Evolutionary conservation across 2,888 invertebrate genomes (phyloP), one percentile per base, ranked within the genome.

Genomic region (Lamellibrachia columna): DNA sequence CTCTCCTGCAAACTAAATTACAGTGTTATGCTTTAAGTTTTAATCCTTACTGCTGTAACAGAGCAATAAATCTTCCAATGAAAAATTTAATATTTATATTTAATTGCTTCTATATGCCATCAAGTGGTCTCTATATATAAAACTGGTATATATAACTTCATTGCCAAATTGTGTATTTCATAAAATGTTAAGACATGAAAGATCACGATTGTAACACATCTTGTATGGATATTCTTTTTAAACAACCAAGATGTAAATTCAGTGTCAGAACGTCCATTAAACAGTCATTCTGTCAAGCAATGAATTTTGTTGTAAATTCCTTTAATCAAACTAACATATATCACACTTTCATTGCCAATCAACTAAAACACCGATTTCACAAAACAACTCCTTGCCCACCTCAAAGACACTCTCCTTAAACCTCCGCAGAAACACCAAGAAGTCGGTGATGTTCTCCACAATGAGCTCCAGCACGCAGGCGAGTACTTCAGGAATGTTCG

Each of bases 391-490:
- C 4, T 75, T 15, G 52, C 93, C 93, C 94, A 96, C 96, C 95
- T 96, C 95, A 94, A 94, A 96, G 93, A 95, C 94, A n/a, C 94
- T 93, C 93, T 96, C 96, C 92, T 96, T 96, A 93, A 96, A 96
- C 60, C 96, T 94, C 91, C 96, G 95, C 15, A 96, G 97, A 93
- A 98, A 98, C 94, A 98, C 97, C 94, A 99, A 97, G 96, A 98
- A 98, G 92, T 98, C 98, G 58, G 98, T 98, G 92, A 98, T 97
- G 96, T 99, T 99, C 96, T 99, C 99, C 92, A 98, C 97, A 75
- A 99, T 97, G 96, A 98, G 98, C 96, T 99, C 99, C 91, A 99
- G 99, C 95, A 99, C 97, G 96, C 98, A 94, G 95, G 98, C 94
- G 92, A 97, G 95, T 92, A 94, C 94, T 7, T 93, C 60, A 4